Conservation (phyloP, 2,888 invertebrate genomes). For the Temnothorax rugatulus region DNA sequence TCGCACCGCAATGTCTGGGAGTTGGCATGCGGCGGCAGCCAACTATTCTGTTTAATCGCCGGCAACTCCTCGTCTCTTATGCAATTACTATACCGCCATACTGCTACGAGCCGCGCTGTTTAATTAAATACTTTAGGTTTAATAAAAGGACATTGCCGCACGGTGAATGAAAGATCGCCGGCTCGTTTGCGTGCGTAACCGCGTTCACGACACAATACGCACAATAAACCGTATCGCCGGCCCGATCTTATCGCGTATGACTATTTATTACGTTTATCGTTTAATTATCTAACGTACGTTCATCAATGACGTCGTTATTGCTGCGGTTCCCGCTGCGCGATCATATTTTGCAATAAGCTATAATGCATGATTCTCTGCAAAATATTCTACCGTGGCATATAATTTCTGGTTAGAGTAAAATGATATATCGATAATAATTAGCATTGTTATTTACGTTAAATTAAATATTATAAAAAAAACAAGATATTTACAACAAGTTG, state of each 20-base stretch:
- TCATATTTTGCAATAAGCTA: conserved; percentile 22
- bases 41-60: conserved; percentile 65
- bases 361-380: neutral
- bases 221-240: conserved; percentile 47
- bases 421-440: neutral
- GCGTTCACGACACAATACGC: conserved; percentile 40
- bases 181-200: neutral
- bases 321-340: neutral
- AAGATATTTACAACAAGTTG: neutral
- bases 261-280: conserved; percentile 48
- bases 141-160: conserved; percentile 58
- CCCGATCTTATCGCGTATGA: conserved; percentile 19
- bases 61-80: conserved; percentile 43
- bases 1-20: conserved; percentile 40
- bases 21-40: conserved; percentile 51
- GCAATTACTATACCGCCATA: conserved; percentile 33
- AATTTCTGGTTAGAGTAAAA: neutral
- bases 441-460: neutral
- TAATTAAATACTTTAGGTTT: conserved; percentile 72
- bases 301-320: conserved; percentile 39
- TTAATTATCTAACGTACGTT: conserved; percentile 42
- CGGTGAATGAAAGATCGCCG: conserved; percentile 54
- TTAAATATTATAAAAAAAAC: neutral
- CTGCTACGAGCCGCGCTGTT: conserved; percentile 57
- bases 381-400: neutral